Percentiles rank a stretch among this genome's conserved stretches.
These are phyloP conservation scores for Moxostoma hubbsi DNA, from an alignment of 2,797 vertebrate genomes.

Conservation along the genomic window DNA sequence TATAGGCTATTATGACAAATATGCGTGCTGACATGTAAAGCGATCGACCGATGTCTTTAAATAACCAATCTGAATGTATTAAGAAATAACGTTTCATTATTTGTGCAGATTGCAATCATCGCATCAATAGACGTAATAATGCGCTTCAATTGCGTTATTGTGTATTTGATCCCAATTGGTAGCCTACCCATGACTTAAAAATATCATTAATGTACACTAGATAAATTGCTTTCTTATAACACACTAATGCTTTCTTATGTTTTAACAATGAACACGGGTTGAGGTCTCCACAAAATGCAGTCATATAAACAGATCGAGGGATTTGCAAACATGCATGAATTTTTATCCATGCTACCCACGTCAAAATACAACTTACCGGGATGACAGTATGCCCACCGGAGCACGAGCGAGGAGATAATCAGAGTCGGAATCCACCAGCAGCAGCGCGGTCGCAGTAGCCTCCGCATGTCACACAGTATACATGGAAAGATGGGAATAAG, in stretches of 20 bases:
- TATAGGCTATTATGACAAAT: background rate
- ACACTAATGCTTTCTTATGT: background rate
- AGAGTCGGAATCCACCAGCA: conserved; percentile 91
- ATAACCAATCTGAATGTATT: background rate
- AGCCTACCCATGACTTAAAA: too few relatives aligned
- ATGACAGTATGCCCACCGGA: conserved; percentile 87
- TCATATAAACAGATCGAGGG: background rate
- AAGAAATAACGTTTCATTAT: conserved; percentile 25
- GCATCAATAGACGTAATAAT: background rate
- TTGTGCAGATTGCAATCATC: background rate
- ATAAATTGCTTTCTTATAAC: background rate
- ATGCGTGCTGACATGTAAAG: background rate
- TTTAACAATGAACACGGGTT: background rate
- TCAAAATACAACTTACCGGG: conserved; percentile 86
- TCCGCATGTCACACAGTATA: conserved; percentile 90
- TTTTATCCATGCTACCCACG: background rate
- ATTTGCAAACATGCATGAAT: too few relatives aligned
- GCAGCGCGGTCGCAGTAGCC: conserved; percentile 88
- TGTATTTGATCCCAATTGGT: background rate
- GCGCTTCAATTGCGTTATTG: background rate
- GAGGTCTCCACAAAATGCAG: background rate
- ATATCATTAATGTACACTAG: too few relatives aligned
- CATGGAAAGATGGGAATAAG: conserved; percentile 78
- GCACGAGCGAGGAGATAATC: conserved; percentile 81
- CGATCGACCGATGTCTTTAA: background rate